Conservation (phyloP, 2,113 vertebrate species). For the Eidolon helvum region DNA sequence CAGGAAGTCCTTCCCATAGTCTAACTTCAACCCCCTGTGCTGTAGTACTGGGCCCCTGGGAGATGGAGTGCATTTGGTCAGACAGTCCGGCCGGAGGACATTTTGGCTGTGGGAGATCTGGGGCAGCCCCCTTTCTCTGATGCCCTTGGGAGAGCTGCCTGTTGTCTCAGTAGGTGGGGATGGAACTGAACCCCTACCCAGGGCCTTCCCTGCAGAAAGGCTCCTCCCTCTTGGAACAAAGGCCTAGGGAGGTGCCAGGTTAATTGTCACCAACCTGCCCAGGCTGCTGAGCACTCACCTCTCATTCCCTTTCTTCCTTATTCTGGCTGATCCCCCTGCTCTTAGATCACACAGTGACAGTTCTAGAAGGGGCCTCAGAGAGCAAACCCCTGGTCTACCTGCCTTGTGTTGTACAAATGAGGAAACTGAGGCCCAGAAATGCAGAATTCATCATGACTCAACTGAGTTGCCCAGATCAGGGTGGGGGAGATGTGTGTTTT, state of each 20-base stretch:
- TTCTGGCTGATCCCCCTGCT: not conserved
- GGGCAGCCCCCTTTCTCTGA: not conserved
- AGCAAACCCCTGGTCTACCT: not conserved
- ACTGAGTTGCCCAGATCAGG: too few relatives aligned
- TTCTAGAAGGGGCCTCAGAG: not conserved
- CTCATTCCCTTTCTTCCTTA: not conserved
- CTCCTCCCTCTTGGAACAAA: slow-evolving; percentile 52
- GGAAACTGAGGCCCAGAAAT: not conserved
- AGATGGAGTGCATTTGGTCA: not conserved
- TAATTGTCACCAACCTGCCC: not conserved
- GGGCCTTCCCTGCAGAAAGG: not conserved
- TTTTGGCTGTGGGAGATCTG: not conserved
- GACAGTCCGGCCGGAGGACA: not conserved
- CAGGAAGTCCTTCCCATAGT: slow-evolving; percentile 33
- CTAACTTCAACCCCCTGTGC: not conserved
- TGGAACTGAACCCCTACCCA: not conserved
- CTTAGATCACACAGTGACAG: not conserved
- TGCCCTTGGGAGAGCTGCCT: not conserved
- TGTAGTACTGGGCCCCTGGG: not conserved
- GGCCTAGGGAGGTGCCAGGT: not conserved
- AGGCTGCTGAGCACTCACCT: not conserved
- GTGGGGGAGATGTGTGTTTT: not conserved
- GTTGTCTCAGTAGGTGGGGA: slow-evolving; percentile 16
- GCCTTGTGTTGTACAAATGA: not conserved
- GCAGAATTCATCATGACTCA: not conserved